These are phyloP conservation scores for Rhyacophila evoluta DNA, from an alignment of 2,888 invertebrate species.

Conservation along the genomic window DNA sequence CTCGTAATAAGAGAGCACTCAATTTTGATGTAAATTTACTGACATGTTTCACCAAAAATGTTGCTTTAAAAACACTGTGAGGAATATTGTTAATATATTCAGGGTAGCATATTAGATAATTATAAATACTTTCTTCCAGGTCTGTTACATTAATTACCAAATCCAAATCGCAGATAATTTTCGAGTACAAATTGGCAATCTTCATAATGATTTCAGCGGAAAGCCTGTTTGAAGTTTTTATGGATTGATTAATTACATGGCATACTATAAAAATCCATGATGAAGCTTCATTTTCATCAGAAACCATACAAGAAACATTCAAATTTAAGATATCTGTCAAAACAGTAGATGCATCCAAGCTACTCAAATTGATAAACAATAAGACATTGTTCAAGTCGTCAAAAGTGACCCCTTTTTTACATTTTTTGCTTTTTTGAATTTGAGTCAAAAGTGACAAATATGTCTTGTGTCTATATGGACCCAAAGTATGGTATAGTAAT, in stretches of 20 bases:
- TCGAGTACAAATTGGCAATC: conserved; percentile 64
- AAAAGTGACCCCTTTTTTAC: conserved; percentile 61
- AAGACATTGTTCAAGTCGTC: conserved; percentile 64
- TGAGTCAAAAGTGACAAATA: conserved; percentile 64
- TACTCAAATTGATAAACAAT: conserved; percentile 36
- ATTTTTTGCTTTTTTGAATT: conserved; percentile 65
- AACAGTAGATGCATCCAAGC: conserved; percentile 60
- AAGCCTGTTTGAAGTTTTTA: conserved; percentile 58
- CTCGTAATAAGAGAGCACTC: conserved; percentile 71
- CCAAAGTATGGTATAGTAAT: conserved; percentile 59
- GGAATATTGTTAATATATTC: conserved; percentile 69
- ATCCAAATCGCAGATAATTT: conserved; percentile 63
- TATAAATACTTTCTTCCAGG: conserved; percentile 69
- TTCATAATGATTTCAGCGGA: conserved; percentile 62
- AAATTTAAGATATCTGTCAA: conserved; percentile 57
- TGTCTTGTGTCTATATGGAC: conserved; percentile 70
- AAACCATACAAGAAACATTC: conserved; percentile 62
- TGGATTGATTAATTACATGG: conserved; percentile 66
- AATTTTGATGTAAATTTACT: conserved; percentile 72
- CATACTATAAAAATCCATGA: conserved; percentile 68
- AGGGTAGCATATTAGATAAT: conserved; percentile 74
- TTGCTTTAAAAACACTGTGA: conserved; percentile 68
- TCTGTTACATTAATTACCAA: conserved; percentile 65
- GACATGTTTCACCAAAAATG: conserved; percentile 67
- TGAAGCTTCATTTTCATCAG: conserved; percentile 67